These are phyloP conservation scores for Penaeus monodon DNA, from an alignment of 2,888 invertebrate species.

Conservation along the genomic window DNA sequence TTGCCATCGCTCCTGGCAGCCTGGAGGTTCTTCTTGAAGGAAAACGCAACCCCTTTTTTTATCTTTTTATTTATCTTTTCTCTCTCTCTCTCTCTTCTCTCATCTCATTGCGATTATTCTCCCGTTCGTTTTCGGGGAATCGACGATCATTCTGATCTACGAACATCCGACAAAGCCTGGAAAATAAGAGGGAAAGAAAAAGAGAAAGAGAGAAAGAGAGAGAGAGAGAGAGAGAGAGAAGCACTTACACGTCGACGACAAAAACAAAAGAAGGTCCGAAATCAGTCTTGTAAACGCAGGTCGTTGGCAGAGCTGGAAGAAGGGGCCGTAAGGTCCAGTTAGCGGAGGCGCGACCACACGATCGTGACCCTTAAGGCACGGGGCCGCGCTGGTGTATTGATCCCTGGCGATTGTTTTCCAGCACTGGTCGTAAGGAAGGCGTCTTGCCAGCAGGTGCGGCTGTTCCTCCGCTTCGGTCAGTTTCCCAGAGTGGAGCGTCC, in stretches of 20 bases:
- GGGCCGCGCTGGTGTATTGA: slow-evolving; percentile 53
- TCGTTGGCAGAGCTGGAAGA: slow-evolving; percentile 40
- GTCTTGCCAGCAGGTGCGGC: slow-evolving; percentile 55
- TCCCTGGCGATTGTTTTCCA: slow-evolving; percentile 57
- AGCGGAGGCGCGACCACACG: slow-evolving; percentile 36
- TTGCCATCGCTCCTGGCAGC: no score
- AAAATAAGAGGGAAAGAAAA: no score
- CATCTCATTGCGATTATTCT: no score
- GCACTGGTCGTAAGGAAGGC: slow-evolving; percentile 58
- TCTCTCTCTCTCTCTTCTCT: no score
- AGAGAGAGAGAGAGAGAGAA: slow-evolving; percentile 7
- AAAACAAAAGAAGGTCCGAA: slow-evolving; percentile 6
- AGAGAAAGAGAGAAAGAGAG: neutral
- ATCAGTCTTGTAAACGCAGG: slow-evolving; percentile 15
- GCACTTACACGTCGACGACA: neutral
- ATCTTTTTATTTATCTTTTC: no score
- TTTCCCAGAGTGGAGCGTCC: slow-evolving; percentile 48
- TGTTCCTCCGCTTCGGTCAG: slow-evolving; percentile 51
- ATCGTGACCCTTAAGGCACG: slow-evolving; percentile 54
- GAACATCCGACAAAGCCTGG: no score
- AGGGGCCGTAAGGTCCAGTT: slow-evolving; percentile 56
- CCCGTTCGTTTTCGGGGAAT: no score
- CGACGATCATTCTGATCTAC: no score
- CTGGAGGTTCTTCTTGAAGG: no score
- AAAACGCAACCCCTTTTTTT: no score